A percentile compares a stretch with the other conserved stretches of the same genome.
Evolutionary conservation across 2,113 vertebrate genomes (phyloP).

Genomic region (Piprites chloris): DNA sequence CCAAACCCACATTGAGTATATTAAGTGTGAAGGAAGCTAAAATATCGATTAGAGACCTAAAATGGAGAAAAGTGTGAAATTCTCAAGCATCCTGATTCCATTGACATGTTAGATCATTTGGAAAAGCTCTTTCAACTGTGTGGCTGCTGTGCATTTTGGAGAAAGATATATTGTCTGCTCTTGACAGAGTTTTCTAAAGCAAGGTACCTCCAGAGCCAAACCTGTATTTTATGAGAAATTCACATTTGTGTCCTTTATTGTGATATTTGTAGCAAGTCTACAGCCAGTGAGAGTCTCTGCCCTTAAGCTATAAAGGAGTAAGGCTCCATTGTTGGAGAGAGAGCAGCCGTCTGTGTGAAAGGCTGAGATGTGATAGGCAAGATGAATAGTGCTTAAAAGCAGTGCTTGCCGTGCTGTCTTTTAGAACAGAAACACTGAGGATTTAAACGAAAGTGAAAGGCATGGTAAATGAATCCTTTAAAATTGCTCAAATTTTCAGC

Average conservation of each 20-base stretch:
- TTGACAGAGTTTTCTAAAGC: constrained; percentile 74
- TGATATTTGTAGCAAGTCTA: constrained; percentile 73
- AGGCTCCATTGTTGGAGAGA: constrained; percentile 72
- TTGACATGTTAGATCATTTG: not conserved
- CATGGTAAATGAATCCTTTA: constrained; percentile 69
- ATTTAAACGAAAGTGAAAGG: constrained; percentile 74
- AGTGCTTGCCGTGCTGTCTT: constrained; percentile 72
- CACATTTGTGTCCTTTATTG: constrained; percentile 80
- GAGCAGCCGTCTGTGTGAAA: constrained; percentile 65
- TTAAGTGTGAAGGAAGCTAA: constrained; percentile 17
- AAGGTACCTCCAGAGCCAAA: constrained; percentile 64
- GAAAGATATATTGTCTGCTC: constrained; percentile 59
- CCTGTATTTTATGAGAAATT: constrained; percentile 72
- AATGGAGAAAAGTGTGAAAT: constrained; percentile 1
- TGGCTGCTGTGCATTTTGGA: constrained; percentile 47
- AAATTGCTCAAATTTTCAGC: constrained; percentile 70
- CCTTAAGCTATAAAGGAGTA: constrained; percentile 77
- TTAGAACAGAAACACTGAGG: constrained; percentile 71
- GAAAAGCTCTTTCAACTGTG: not conserved
- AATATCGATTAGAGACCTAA: constrained; percentile 4
- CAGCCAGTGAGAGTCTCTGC: constrained; percentile 74
- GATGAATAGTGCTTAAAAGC: constrained; percentile 79
- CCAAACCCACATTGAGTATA: not conserved
- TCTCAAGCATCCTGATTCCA: not conserved
- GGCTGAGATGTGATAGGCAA: constrained; percentile 66